These are phyloP conservation scores for Pseudolaguvia tuberculata DNA, from an alignment of 2,113 vertebrate species.

Conservation along the genomic window DNA sequence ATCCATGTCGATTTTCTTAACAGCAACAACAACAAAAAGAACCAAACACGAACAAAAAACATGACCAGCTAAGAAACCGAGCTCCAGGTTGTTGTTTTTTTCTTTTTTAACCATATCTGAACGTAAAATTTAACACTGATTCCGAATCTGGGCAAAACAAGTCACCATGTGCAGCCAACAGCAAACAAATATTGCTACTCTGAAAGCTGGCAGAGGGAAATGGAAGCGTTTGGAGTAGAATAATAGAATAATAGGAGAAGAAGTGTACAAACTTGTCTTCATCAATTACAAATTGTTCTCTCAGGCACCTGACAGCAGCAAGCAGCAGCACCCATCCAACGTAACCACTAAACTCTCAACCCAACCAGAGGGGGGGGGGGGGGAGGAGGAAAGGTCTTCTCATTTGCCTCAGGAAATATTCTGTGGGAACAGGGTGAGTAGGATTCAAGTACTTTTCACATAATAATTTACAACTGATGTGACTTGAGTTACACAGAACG, in stretches of 20 bases:
- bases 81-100: not conserved
- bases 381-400: constrained; percentile 21
- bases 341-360: constrained; percentile 18
- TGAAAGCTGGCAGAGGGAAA: constrained; percentile 14
- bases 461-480: constrained; percentile 67
- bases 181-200: not conserved
- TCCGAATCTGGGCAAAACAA: not conserved
- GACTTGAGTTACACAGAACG: constrained; percentile 44
- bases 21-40: not conserved
- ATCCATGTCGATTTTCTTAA: not conserved
- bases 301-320: constrained; percentile 38
- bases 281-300: constrained; percentile 13
- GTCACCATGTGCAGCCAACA: not conserved
- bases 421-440: constrained; percentile 1
- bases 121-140: constrained; percentile 17
- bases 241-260: no score
- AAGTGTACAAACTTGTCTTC: constrained; percentile 13
- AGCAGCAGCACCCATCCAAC: constrained; percentile 56
- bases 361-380: no score
- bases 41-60: not conserved
- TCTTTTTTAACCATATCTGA: not conserved
- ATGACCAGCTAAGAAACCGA: not conserved
- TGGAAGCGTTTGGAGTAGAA: constrained; percentile 17
- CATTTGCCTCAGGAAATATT: constrained; percentile 43
- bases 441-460: constrained; percentile 73